A percentile compares a stretch with the other conserved stretches of the same genome.
These are phyloP conservation scores for Phrynocephalus versicolor DNA, from an alignment of 2,113 vertebrate genomes.

Conservation along the genomic window DNA sequence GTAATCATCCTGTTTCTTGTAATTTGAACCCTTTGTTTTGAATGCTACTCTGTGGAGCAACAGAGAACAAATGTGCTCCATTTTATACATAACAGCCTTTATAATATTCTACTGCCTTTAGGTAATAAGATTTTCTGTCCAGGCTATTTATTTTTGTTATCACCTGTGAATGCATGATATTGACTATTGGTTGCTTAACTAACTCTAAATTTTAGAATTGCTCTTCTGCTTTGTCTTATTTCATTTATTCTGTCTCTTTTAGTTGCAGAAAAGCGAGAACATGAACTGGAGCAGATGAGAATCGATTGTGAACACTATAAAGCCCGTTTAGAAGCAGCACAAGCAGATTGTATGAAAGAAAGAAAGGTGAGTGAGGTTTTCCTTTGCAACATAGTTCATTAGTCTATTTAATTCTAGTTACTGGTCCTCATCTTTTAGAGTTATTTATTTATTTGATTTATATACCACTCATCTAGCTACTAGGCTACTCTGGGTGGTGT, in stretches of 20 bases:
- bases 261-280: conserved; percentile 80
- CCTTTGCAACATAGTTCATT: not conserved
- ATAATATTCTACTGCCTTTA: not conserved
- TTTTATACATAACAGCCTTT: not conserved
- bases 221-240: not conserved
- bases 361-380: conserved; percentile 79
- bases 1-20: not conserved
- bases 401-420: not conserved
- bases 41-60: not conserved
- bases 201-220: not conserved
- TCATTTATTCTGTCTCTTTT: conserved; percentile 42
- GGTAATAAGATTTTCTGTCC: not conserved
- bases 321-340: conserved; percentile 80
- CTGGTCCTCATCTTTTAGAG: not conserved
- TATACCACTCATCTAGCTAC: too few species aligned
- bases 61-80: not conserved
- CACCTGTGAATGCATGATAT: not conserved
- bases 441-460: too few species aligned
- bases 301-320: conserved; percentile 85
- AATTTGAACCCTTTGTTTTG: not conserved
- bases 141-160: not conserved
- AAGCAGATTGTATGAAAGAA: conserved; percentile 83
- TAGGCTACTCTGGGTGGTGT: too few species aligned
- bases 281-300: conserved; percentile 80
- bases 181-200: not conserved